These are phyloP conservation scores for Clitarchus hookeri DNA, from an alignment of 2,888 invertebrate species.

Conservation along the genomic window DNA sequence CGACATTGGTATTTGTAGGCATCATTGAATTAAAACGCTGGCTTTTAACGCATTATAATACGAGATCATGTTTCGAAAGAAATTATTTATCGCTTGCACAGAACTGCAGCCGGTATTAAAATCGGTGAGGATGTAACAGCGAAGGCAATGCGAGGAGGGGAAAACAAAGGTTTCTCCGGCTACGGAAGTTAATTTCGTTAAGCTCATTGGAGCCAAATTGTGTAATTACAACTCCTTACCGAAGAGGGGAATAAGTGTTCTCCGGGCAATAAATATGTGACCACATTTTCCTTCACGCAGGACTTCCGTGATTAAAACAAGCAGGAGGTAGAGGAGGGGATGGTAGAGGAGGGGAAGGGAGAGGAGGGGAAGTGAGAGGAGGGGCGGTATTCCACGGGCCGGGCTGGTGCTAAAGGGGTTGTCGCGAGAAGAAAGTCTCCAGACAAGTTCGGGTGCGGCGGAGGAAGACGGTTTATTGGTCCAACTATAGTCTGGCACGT, in stretches of 20 bases:
- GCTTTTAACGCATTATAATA: no score
- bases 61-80: no score
- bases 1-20: no score
- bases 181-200: neutral
- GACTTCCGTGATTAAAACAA: constrained; percentile 2
- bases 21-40: no score
- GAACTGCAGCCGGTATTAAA: neutral
- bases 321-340: neutral
- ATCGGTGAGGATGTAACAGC: neutral
- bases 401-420: neutral
- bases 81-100: neutral
- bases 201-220: constrained; percentile 8
- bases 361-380: no score
- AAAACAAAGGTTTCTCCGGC: no score
- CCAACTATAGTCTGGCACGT: constrained; percentile 14
- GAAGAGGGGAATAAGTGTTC: neutral
- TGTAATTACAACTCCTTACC: constrained; percentile 1
- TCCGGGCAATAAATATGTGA: neutral
- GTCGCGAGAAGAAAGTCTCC: neutral
- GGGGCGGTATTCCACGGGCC: no score
- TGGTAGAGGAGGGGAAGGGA: no score
- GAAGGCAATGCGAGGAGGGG: neutral
- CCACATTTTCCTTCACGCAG: neutral
- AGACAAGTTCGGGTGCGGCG: neutral
- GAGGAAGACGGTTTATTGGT: neutral